Conservation (phyloP, 2,797 vertebrate species). For the Poecilia wingei region DNA sequence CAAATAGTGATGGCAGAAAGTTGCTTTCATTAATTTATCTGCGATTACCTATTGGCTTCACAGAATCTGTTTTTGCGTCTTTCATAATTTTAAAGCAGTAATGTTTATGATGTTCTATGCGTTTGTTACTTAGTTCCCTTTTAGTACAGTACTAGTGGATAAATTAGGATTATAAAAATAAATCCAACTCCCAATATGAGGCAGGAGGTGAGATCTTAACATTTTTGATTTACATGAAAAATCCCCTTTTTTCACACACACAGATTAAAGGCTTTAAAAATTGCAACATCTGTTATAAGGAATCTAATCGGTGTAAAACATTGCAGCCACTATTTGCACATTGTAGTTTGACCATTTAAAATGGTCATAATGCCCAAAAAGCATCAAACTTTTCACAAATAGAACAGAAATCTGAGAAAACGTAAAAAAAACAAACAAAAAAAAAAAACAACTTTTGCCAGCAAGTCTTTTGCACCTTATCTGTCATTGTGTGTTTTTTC, state of each 20-base stretch:
- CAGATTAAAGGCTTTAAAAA: background rate
- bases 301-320: background rate
- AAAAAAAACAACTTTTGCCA: background rate
- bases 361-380: background rate
- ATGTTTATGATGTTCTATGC: background rate
- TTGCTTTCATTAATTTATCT: background rate
- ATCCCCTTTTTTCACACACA: background rate
- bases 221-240: background rate
- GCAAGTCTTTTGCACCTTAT: background rate
- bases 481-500: background rate
- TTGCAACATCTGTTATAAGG: background rate
- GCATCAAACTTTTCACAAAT: background rate
- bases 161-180: background rate
- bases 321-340: background rate
- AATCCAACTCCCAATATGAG: background rate
- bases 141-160: background rate
- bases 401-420: background rate
- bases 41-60: background rate
- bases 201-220: background rate
- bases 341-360: background rate
- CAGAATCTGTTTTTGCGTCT: background rate
- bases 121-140: background rate
- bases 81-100: background rate
- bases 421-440: too few relatives aligned
- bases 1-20: background rate